A percentile compares a stretch with the other conserved stretches of the same genome.
These are phyloP conservation scores for Crotophaga sulcirostris DNA, from an alignment of 2,113 vertebrate genomes.

Conservation along the genomic window DNA sequence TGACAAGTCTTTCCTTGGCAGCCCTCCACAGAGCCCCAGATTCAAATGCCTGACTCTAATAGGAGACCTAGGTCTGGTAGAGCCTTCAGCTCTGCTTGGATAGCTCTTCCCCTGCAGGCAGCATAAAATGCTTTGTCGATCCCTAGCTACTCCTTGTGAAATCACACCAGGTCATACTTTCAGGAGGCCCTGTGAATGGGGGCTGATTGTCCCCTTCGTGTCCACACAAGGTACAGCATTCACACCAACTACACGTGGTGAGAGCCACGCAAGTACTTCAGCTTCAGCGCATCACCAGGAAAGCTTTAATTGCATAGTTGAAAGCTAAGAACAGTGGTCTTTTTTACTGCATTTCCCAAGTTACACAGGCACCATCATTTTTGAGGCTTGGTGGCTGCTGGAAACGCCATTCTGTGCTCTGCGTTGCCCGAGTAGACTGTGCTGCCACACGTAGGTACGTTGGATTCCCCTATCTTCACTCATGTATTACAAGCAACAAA, in stretches of 20 bases:
- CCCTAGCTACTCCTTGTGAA: not conserved
- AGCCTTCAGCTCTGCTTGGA: not conserved
- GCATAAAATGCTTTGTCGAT: not conserved
- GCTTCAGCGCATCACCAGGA: not conserved
- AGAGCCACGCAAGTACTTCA: not conserved
- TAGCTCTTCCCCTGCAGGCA: not conserved
- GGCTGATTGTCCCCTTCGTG: not conserved
- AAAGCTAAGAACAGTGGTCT: not conserved
- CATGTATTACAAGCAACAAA: not conserved
- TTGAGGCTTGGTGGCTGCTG: accelerated
- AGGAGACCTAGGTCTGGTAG: not conserved
- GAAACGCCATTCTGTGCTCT: not conserved
- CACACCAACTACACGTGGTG: not conserved
- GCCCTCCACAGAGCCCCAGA: not conserved
- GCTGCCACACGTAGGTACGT: accelerated
- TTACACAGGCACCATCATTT: not conserved
- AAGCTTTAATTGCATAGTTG: constrained; percentile 7
- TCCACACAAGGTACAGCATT: not conserved
- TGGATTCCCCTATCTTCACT: not conserved
- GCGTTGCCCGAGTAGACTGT: accelerated
- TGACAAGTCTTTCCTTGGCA: not conserved
- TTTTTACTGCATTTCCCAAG: not conserved
- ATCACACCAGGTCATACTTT: not conserved
- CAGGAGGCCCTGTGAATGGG: accelerated
- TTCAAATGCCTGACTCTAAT: not conserved